Evolutionary conservation across 1,140 invertebrate species (phyloP).

Genomic region (Cephus cinctus): DNA sequence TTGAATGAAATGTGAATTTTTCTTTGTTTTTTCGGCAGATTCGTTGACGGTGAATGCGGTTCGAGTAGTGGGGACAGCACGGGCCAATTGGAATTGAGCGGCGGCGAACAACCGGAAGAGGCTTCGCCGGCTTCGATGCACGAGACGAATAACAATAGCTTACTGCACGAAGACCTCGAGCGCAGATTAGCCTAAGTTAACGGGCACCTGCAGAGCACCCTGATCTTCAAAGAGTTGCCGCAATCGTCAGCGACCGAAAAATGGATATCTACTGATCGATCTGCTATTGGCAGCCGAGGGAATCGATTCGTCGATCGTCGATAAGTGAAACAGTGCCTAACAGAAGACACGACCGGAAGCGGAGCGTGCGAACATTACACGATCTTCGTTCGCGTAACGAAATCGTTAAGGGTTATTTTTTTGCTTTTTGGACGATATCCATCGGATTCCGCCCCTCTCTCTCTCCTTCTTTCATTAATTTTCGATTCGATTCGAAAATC

Average conservation of each 20-base stretch:
- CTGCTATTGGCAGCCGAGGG: neutral
- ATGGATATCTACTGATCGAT: slow-evolving; percentile 1
- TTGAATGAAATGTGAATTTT: slow-evolving; percentile 2
- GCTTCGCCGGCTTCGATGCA: slow-evolving; percentile 49
- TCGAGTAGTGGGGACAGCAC: slow-evolving; percentile 53
- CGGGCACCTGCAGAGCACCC: too few species aligned
- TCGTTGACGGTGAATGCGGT: slow-evolving; percentile 53
- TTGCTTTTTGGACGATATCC: too few species aligned
- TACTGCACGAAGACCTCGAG: slow-evolving; percentile 53
- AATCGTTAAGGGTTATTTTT: too few species aligned
- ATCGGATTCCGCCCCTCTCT: too few species aligned
- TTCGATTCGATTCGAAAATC: too few species aligned
- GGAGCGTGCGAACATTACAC: slow-evolving; percentile 3
- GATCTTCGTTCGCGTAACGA: too few species aligned
- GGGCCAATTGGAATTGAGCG: slow-evolving; percentile 50
- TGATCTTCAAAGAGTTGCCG: too few species aligned
- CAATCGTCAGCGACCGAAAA: too few species aligned
- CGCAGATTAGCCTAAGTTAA: slow-evolving; percentile 50
- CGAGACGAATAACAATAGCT: slow-evolving; percentile 53
- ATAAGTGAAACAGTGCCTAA: neutral
- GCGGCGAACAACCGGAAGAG: slow-evolving; percentile 51
- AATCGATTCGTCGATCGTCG: neutral
- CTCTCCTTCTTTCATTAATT: too few species aligned
- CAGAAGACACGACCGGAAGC: slow-evolving; percentile 5
- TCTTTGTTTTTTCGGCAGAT: slow-evolving; percentile 32